A percentile compares a stretch with the other conserved stretches of the same genome.
These are phyloP conservation scores for Spicauda simplicius DNA, from an alignment of 2,888 invertebrate species.

Conservation along the genomic window DNA sequence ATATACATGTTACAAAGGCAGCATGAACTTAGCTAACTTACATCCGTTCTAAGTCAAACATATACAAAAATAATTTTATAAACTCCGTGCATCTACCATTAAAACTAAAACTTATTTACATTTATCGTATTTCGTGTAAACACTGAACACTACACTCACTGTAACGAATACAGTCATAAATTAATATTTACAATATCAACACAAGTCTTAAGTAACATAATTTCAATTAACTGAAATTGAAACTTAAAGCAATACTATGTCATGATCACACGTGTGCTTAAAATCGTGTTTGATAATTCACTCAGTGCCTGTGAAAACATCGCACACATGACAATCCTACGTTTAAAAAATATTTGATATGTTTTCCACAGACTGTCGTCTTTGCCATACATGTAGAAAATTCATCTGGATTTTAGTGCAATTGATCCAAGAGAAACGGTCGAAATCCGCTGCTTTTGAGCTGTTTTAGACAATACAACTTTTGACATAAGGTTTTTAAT, in stretches of 20 bases:
- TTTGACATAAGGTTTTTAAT: no score
- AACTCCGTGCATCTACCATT: slow-evolving; percentile 6
- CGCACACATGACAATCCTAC: not conserved
- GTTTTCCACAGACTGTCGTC: no score
- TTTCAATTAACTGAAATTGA: slow-evolving; percentile 55
- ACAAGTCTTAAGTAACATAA: slow-evolving; percentile 55
- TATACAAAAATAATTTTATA: slow-evolving; percentile 30
- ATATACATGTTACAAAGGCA: slow-evolving; percentile 32
- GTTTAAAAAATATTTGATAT: not conserved
- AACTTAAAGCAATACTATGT: slow-evolving; percentile 55
- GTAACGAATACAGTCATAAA: slow-evolving; percentile 73
- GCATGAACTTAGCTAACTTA: slow-evolving; percentile 15
- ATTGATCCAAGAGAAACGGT: no score
- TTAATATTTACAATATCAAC: slow-evolving; percentile 71
- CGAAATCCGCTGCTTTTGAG: no score
- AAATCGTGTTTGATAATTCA: slow-evolving; percentile 15
- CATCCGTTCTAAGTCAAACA: slow-evolving; percentile 17
- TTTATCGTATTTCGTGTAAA: slow-evolving; percentile 44
- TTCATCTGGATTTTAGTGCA: no score
- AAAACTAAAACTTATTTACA: slow-evolving; percentile 43
- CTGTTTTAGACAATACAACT: no score
- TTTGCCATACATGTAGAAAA: no score
- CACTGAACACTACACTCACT: slow-evolving; percentile 51
- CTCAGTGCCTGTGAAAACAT: slow-evolving; percentile 15
- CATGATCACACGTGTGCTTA: slow-evolving; percentile 45